A percentile compares a stretch with the other conserved stretches of the same genome.
phyloP scores from a whole-genome alignment of 53 echinoderm and acorn worm genomes.

The Paracentrotus lividus region DNA sequence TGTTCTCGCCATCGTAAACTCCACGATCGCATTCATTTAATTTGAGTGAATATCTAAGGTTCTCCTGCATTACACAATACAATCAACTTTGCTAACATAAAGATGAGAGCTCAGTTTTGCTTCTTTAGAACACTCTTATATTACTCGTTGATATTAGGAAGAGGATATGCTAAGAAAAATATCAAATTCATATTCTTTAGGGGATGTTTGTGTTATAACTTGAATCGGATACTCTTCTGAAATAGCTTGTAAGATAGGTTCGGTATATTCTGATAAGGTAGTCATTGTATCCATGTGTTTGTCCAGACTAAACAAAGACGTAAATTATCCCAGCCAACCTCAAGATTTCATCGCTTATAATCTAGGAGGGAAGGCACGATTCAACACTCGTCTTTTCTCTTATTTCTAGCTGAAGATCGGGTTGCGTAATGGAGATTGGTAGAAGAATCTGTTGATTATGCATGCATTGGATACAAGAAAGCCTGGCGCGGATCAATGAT shows the following conservation, averaged over 20 bases:
- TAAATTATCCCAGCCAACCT: constrained; percentile 28
- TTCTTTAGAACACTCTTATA: neutral
- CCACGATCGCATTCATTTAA: no score
- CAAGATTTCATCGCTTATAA: constrained; percentile 17
- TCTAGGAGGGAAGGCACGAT: constrained; percentile 36
- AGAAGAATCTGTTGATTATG: neutral
- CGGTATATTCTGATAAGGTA: neutral
- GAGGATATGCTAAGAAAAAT: neutral
- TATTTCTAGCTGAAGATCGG: constrained; percentile 9
- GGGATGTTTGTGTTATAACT: neutral
- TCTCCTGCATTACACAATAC: neutral
- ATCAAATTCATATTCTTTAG: constrained; percentile 16
- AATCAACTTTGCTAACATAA: neutral
- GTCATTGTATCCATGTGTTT: constrained; percentile 19
- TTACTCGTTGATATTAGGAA: neutral
- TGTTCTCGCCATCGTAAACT: no score
- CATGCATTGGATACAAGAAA: constrained; percentile 34
- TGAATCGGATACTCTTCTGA: neutral
- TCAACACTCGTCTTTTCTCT: neutral
- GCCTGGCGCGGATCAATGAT: neutral
- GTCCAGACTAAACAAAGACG: constrained; percentile 37
- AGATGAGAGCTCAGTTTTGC: neutral
- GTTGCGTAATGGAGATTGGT: constrained; percentile 43
- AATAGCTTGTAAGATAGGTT: neutral
- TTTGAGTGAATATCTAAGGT: neutral